A percentile compares a stretch with the other conserved stretches of the same genome.
These are phyloP conservation scores for Pseudoips prasinana DNA, from an alignment of 2,888 invertebrate species.

Conservation along the genomic window DNA sequence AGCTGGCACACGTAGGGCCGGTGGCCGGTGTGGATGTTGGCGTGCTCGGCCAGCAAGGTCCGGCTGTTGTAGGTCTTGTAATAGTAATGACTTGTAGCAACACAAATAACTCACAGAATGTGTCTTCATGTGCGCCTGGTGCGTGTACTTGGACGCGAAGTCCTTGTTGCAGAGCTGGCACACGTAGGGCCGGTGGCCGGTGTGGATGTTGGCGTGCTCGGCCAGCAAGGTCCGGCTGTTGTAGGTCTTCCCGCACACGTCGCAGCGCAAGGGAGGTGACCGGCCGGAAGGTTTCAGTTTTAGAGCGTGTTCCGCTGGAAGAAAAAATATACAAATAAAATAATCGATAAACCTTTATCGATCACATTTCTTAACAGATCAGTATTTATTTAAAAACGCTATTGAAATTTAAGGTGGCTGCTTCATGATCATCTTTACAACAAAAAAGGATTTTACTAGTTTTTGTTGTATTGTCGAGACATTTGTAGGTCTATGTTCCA, in stretches of 20 bases:
- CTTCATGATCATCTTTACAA: no score
- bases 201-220: constrained; percentile 88
- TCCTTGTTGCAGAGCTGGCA: constrained; percentile 86
- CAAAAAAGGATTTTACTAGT: no score
- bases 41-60: constrained; percentile 87
- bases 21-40: constrained; percentile 86
- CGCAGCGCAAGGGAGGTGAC: constrained; percentile 83
- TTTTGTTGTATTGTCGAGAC: no score
- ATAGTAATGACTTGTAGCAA: no score
- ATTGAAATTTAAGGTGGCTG: no score
- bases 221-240: constrained; percentile 85
- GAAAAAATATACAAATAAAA: no score
- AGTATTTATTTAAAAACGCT: no score
- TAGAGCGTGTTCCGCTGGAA: constrained; percentile 44
- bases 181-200: constrained; percentile 85
- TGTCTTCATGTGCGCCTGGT: constrained; percentile 88
- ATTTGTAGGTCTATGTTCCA: no score
- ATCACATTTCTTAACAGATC: no score
- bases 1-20: constrained; percentile 85
- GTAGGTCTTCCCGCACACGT: constrained; percentile 85
- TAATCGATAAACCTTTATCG: no score
- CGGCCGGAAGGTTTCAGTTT: constrained; percentile 31
- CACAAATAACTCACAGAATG: constrained; percentile 79
- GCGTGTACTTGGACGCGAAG: constrained; percentile 90
- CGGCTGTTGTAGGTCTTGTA: constrained; percentile 86